Base-by-base conservation (phyloP, 2,888 invertebrate species). In the Leptopterna dolabrata region DNA sequence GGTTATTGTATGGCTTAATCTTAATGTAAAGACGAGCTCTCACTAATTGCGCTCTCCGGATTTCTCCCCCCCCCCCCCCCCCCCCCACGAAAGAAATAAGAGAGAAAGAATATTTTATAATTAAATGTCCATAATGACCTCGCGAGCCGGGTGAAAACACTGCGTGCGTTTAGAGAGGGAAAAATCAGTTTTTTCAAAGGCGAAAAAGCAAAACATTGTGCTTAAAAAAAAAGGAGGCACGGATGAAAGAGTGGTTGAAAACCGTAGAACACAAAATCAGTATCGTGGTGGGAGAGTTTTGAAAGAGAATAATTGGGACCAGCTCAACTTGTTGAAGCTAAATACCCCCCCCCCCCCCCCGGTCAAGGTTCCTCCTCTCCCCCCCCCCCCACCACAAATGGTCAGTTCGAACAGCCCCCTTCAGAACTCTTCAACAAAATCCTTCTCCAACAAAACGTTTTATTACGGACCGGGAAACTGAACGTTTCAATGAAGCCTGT, bases 51-150 rank as follows among this genome's bases (percentile, higher is more conserved):
- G 24, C 63, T 63, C 63, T 6, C 2, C 24, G 19, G 19, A 63
- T 24, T 24, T 63, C 7, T 7, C 0, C 63, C 24, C 63, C n/a
- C 16, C n/a, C 36, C 36, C 0, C 63, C 24, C 63, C n/a, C 16
- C n/a, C 36, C 36, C 16, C n/a, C 4, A 63, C 1, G 24, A 63
- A 9, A 24, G 63, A 63, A 63, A 63, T 19, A 63, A 24, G 63
- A 63, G 63, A 63, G 63, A 63, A 63, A 63, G 63, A 63, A 63
- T 24, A 63, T 63, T 78, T 78, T 45, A 78, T 78, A 78, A 78
- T 78, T 78, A 78, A 78, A 41, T 78, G 45, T 78, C 78, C 43
- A 78, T 45, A 78, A 78, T 78, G 78, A 43, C 63, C 63, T 63
- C 63, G 63, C 7, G 63, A 24, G 11, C 63, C 24, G 63, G 24